Base-by-base conservation (phyloP, 2,888 invertebrate species). In the Gnatocerus cornutus region DNA sequence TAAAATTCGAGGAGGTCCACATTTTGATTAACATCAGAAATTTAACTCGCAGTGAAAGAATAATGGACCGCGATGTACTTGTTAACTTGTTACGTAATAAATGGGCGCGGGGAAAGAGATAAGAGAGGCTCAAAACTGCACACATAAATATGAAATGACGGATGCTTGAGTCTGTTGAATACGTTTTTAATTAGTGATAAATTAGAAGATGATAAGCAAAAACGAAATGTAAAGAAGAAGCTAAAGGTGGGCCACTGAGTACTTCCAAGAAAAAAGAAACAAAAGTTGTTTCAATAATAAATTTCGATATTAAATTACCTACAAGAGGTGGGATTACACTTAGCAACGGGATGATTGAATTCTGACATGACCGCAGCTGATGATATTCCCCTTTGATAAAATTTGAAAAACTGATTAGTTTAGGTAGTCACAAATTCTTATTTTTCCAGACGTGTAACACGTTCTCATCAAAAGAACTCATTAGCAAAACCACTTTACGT, bases 1-100 rank as follows among this genome's bases (percentile, higher is more conserved):
- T 69, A 68, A 63, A 68, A 64, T 65, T 59, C 64, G 58, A 69
- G 58, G 59, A 65, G 65, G 65, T 65, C 63, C 37, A 43, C 63
- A 37, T 63, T 62, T 53, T 63, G 63, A 63, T 53, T 63, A 63
- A 63, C 63, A 63, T 63, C 63, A 53, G 53, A 63, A 63, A 63
- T 63, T 63, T 63, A 63, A 63, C 63, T 63, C 63, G 52, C 63
- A 43, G 41, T 50, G 53, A 63, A 63, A 53, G 63, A 63, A 63
- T 63, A 53, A 63, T 63, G 43, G 53, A 41, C 50, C 12, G 37
- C 48, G 30, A 48, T 48, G 30, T 61, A 59, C 45, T 59, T 46
- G 55, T 55, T 55, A 55, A 58, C 58, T 46, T 27, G 52, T 63
- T 63, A 53, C 53, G n/a, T 33, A 9, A 33, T 7, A n/a, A 33